A percentile compares a stretch with the other conserved stretches of the same genome.
Conservation (phyloP, 2,888 invertebrate genomes). For the Drosophila rellima region DNA sequence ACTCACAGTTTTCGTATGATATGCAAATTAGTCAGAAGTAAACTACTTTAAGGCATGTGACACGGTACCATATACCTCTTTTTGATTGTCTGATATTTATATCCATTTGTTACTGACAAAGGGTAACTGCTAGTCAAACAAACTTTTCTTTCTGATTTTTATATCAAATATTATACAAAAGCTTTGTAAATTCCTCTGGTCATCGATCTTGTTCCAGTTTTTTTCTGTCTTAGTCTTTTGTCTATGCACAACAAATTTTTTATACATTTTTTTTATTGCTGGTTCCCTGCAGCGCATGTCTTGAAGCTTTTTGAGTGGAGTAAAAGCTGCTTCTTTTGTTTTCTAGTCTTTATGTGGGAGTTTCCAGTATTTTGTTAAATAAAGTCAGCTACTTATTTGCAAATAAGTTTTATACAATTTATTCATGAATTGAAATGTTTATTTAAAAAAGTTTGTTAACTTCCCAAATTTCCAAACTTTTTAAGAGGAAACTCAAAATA, state of each 20-base stretch:
- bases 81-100: background rate
- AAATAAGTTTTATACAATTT: background rate
- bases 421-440: background rate
- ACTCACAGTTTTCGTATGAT: slow-evolving; percentile 43
- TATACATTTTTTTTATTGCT: slow-evolving; percentile 17
- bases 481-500: too few relatives aligned
- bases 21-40: slow-evolving; percentile 47
- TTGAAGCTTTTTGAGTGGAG: slow-evolving; percentile 33
- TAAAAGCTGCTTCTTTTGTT: slow-evolving; percentile 57
- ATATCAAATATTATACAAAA: slow-evolving; percentile 29
- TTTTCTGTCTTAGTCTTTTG: slow-evolving; percentile 43
- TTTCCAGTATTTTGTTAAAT: slow-evolving; percentile 13
- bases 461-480: too few relatives aligned
- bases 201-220: slow-evolving; percentile 70
- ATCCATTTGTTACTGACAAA: background rate
- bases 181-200: slow-evolving; percentile 33
- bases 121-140: slow-evolving; percentile 16
- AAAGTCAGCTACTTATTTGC: slow-evolving; percentile 7
- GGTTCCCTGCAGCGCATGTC: slow-evolving; percentile 36
- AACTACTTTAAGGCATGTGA: background rate
- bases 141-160: slow-evolving; percentile 6
- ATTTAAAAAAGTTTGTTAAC: background rate
- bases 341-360: slow-evolving; percentile 30
- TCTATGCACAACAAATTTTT: slow-evolving; percentile 41
- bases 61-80: slow-evolving; percentile 1